Evolutionary conservation across 1,140 invertebrate species (phyloP), one percentile per base, ranked within the genome.

Genomic region (Micrasema longulum): DNA sequence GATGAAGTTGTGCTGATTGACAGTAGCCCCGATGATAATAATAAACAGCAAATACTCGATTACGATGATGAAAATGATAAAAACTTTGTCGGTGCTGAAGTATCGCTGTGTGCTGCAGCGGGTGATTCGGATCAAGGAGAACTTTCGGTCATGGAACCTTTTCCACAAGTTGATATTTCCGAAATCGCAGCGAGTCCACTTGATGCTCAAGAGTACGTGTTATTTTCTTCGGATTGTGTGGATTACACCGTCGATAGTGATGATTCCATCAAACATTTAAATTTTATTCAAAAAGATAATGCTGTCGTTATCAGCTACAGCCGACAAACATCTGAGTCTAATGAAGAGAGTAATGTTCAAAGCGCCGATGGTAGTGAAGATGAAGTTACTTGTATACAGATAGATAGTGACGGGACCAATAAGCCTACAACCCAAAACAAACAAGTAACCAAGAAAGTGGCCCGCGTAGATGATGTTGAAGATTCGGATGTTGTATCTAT

Each of bases 61-160:
- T 89, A 87, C 65, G 87, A 88, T 31, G 85, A 87, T 71, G 87
- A 88, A 69, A 86, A 87, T 72, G 88, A 88, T 69, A 88, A 88
- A 72, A 86, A 84, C 10, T 85, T 89, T 2, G 82, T 89, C 1
- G 87, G 87, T 52, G 85, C 86, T 0, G 88, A 89, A 75, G 86
- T 89, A 0, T 88, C 88, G 0, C 74, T 89, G 16, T 88, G 85
- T 76, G 87, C 88, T 0, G 85, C 85, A 0, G 87, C 87, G 62
- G 78, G 77, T 50, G 84, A 85, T 74, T 81, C 82, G 10, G 88
- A 89, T 73, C 84, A 79, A 22, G 85, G 85, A 20, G 87, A 89
- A 70, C 86, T 89, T n/a, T 82, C 86, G 4, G 87, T 89, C 0
- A 87, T 88, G n/a, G 86, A 88, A 69, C 85, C 87, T 16, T 87